Conservation (phyloP, 1,140 invertebrate species). For the Sinella curviseta region DNA sequence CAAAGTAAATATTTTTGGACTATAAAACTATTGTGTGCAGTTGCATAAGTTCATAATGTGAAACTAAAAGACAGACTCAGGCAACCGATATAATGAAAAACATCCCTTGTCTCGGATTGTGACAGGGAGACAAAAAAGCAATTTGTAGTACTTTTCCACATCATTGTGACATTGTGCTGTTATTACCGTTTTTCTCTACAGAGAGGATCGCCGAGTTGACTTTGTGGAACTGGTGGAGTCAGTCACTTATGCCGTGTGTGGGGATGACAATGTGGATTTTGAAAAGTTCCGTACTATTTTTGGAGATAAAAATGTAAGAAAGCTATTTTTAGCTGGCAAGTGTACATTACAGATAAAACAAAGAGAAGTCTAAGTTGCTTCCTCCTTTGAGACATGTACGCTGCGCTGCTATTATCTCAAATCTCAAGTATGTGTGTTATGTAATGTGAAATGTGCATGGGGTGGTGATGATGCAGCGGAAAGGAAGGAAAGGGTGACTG, state of each 20-base stretch:
- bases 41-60: too few relatives aligned
- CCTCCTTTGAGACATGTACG: not conserved
- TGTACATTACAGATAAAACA: not conserved
- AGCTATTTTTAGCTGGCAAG: not conserved
- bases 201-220: constrained; percentile 77
- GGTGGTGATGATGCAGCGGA: not conserved
- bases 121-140: too few relatives aligned
- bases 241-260: constrained; percentile 77
- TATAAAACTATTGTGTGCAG: too few relatives aligned
- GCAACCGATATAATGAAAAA: too few relatives aligned
- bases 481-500: not conserved
- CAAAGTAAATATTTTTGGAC: too few relatives aligned
- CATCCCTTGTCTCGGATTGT: too few relatives aligned
- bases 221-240: constrained; percentile 80
- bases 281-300: constrained; percentile 75
- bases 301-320: constrained; percentile 74
- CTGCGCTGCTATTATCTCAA: not conserved
- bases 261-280: constrained; percentile 68
- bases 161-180: not conserved
- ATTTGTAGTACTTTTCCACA: not conserved
- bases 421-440: not conserved
- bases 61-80: too few relatives aligned
- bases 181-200: constrained; percentile 53
- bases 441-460: not conserved
- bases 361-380: not conserved